Evolutionary conservation across 1,140 invertebrate species (phyloP).

Genomic region (Drosophila lowei): DNA sequence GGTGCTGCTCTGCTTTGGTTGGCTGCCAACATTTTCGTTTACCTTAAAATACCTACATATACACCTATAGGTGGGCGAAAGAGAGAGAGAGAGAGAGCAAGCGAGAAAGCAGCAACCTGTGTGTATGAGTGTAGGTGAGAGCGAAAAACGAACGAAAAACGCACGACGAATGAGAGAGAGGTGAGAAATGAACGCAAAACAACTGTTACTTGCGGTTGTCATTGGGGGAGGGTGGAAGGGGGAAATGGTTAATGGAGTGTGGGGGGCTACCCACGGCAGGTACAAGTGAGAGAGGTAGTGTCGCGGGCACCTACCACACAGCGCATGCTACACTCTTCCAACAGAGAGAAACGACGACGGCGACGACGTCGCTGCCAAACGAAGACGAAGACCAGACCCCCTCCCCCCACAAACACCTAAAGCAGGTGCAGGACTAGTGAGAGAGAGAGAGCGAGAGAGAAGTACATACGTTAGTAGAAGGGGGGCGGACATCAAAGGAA

Average conservation of each 20-base stretch:
- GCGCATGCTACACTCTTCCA: constrained; percentile 46
- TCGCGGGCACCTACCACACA: constrained; percentile 56
- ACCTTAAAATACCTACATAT: constrained; percentile 66
- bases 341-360: constrained; percentile 37
- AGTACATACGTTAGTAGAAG: constrained; percentile 38
- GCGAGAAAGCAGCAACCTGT: constrained; percentile 65
- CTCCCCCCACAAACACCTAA: constrained; percentile 54
- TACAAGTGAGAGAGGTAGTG: constrained; percentile 42
- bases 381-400: constrained; percentile 59
- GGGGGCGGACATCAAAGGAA: background rate
- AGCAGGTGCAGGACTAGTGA: constrained; percentile 59
- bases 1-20: constrained; percentile 82
- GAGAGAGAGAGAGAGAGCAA: constrained; percentile 11
- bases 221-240: constrained; percentile 11
- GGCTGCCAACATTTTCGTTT: constrained; percentile 81
- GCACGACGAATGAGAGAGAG: constrained; percentile 72
- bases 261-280: constrained; percentile 22
- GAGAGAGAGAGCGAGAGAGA: constrained; percentile 21
- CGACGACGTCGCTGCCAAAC: constrained; percentile 42
- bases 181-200: constrained; percentile 54
- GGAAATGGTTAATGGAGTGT: constrained; percentile 5
- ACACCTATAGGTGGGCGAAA: constrained; percentile 42
- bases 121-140: constrained; percentile 39
- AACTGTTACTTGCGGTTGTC: constrained; percentile 75
- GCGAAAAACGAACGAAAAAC: constrained; percentile 76